Evolutionary conservation across 2,888 invertebrate species (phyloP).

Genomic region (Hofmannophila pseudospretella): DNA sequence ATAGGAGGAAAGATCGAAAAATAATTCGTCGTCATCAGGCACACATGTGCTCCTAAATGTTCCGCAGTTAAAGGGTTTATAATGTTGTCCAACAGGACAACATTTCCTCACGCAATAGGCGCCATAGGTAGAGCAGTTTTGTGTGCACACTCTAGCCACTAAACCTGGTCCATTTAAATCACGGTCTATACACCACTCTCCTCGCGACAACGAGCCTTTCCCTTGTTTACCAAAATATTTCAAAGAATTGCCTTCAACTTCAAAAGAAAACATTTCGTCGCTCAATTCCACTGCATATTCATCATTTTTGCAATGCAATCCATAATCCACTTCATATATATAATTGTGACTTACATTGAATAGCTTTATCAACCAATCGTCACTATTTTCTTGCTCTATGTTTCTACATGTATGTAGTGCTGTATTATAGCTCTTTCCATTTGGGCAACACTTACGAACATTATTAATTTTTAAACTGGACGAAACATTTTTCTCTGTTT

Average conservation of each 20-base stretch:
- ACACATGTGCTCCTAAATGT: slow-evolving; percentile 48
- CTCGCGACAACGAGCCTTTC: slow-evolving; percentile 27
- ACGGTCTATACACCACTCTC: slow-evolving; percentile 68
- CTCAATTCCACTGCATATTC: slow-evolving; percentile 53
- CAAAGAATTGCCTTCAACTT: slow-evolving; percentile 42
- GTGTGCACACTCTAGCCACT: slow-evolving; percentile 55
- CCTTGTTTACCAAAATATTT: slow-evolving; percentile 28
- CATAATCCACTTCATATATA: slow-evolving; percentile 50
- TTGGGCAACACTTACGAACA: slow-evolving; percentile 61
- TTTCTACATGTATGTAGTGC: slow-evolving; percentile 46
- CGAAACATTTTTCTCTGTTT: slow-evolving; percentile 23
- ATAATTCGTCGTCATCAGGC: slow-evolving; percentile 33
- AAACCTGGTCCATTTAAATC: slow-evolving; percentile 28
- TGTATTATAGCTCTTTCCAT: slow-evolving; percentile 50
- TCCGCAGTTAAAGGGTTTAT: slow-evolving; percentile 41
- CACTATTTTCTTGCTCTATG: slow-evolving; percentile 23
- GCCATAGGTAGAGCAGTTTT: slow-evolving; percentile 41
- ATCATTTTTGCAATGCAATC: slow-evolving; percentile 47
- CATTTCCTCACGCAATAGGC: slow-evolving; percentile 73
- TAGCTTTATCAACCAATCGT: slow-evolving; percentile 35
- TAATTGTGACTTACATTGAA: slow-evolving; percentile 30
- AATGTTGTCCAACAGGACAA: slow-evolving; percentile 74
- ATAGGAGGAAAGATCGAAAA: slow-evolving; percentile 49
- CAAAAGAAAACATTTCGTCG: slow-evolving; percentile 38
- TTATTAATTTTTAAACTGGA: slow-evolving; percentile 34